phyloP scores from a whole-genome alignment of 2,113 vertebrate genomes.

The Vidua macroura region DNA sequence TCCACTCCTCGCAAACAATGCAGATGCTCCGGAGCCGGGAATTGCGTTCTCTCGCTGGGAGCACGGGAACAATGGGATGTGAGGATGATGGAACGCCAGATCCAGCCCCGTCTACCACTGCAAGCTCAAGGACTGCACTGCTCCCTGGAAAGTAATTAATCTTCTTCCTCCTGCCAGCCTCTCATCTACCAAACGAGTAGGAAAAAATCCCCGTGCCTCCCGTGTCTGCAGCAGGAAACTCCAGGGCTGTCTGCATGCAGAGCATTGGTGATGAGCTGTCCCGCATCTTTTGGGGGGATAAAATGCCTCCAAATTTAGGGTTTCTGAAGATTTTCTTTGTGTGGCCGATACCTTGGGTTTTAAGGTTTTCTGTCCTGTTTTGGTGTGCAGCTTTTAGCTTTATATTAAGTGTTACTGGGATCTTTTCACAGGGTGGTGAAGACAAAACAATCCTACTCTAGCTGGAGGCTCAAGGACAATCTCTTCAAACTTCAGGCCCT shows the following conservation, averaged over 20 bases:
- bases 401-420: too few relatives aligned
- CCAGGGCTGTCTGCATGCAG: background rate
- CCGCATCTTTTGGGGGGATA: background rate
- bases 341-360: background rate
- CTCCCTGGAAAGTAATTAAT: conserved; percentile 11
- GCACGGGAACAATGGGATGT: conserved; percentile 21
- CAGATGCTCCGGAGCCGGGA: background rate
- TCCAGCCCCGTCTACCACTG: background rate
- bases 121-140: background rate
- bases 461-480: too few relatives aligned
- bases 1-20: background rate
- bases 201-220: background rate
- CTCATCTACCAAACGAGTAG: background rate
- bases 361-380: too few relatives aligned
- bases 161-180: background rate
- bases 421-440: too few relatives aligned
- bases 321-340: background rate
- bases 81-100: conserved; percentile 19
- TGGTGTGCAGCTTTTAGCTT: too few relatives aligned
- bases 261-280: background rate
- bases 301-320: background rate
- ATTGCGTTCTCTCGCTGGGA: background rate
- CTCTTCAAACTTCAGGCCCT: too few relatives aligned
- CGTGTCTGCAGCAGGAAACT: background rate
- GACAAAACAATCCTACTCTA: too few relatives aligned